Base-by-base conservation (phyloP, 2,888 invertebrate genomes). In the Ophonus ardosiacus region DNA sequence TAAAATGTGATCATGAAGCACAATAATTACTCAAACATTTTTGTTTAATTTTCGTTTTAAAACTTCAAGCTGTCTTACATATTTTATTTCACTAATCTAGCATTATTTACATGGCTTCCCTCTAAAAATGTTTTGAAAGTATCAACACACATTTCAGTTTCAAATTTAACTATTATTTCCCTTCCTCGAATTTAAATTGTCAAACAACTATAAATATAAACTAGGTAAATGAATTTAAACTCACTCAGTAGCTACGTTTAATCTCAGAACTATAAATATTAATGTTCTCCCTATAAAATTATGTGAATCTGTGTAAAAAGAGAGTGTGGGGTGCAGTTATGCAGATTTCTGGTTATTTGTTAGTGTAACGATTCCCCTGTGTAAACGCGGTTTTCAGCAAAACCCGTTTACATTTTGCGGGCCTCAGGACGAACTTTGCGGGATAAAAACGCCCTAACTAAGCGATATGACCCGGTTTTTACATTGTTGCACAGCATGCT, bases 401-500 rank as follows among this genome's bases (percentile, higher is more conserved):
- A 74, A 74, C 51, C 18, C 74, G 51, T 74, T 74, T 74, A 74
- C 74, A 56, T 74, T 71, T 74, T 74, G 74, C 74, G 51, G 74
- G 7, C 43, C 51, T 51, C 13, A 40, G 17, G 51, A 51, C 51
- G 10, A 74, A 74, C 51, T 74, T 74, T 74, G 13, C 74, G 4
- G 51, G 51, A 51, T 74, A 74, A 74, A 74, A 74, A 74, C 13
- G 40, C 74, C 74, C 51, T 74, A 74, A 74, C 74, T 74, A 74
- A 74, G 74, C 74, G 51, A 40, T 56, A 74, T 74, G 74, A 74
- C 74, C 51, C 51, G 51, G 74, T 74, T 51, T 74, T 74, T 74
- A 68, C 68, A 31, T 68, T 68, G 68, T 68, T 68, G 68, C 68
- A 68, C 68, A 68, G 68, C n/a, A 68, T 68, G 68, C 68, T 68